Percentiles rank a stretch among this genome's conserved stretches.
These are phyloP conservation scores for Micoletzkya japonica DNA, from an alignment of 2,888 invertebrate species.

Conservation along the genomic window DNA sequence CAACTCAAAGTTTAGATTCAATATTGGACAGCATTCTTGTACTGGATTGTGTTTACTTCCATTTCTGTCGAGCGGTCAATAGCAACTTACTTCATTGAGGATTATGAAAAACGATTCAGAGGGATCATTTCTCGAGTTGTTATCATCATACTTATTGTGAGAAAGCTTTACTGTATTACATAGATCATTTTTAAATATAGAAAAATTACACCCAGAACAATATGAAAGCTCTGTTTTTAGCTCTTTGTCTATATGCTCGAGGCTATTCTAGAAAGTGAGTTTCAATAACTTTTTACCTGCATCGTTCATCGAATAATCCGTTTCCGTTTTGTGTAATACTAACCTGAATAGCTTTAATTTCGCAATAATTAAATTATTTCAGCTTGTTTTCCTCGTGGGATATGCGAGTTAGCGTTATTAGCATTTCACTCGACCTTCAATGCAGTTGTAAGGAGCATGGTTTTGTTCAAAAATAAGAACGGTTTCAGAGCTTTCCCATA, in stretches of 20 bases:
- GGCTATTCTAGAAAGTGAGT: too few relatives aligned
- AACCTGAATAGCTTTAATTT: background rate
- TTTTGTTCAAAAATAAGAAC: background rate
- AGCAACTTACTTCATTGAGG: background rate
- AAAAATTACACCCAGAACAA: too few relatives aligned
- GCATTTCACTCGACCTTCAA: background rate
- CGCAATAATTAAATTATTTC: background rate
- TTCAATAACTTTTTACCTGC: too few relatives aligned
- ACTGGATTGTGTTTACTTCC: slow-evolving; percentile 1
- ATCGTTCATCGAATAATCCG: too few relatives aligned
- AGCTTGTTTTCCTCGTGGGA: background rate
- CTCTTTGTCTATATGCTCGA: too few relatives aligned
- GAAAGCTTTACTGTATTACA: background rate
- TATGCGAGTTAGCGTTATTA: background rate
- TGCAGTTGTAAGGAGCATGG: background rate
- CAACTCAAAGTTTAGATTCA: too few relatives aligned
- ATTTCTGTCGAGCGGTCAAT: slow-evolving; percentile 5
- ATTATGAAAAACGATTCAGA: slow-evolving; percentile 4
- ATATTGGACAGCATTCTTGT: too few relatives aligned
- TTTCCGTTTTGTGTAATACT: too few relatives aligned
- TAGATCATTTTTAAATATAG: background rate
- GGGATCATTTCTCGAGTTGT: background rate
- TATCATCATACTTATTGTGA: background rate
- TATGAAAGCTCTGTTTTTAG: too few relatives aligned
- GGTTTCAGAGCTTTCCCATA: background rate